Conservation (phyloP, 2,797 vertebrate genomes). For the Pantherophis alleghaniensis region DNA sequence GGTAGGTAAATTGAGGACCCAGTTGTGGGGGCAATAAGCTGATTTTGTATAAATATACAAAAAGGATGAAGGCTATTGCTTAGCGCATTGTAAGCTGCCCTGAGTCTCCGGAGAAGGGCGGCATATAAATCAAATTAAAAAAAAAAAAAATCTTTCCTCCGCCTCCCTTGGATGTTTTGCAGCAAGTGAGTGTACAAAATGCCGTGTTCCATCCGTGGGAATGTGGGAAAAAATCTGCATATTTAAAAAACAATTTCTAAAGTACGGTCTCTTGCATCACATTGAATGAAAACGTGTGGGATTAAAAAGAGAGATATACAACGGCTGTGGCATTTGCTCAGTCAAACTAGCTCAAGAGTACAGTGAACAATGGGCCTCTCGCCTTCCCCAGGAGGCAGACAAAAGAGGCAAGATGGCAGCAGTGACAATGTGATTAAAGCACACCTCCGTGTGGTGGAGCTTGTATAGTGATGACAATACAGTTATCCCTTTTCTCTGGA, state of each 20-base stretch:
- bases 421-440: background rate
- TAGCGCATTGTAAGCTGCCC: too few relatives aligned
- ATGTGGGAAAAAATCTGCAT: background rate
- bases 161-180: background rate
- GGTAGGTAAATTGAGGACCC: too few relatives aligned
- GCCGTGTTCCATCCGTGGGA: background rate
- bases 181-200: background rate
- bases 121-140: too few relatives aligned
- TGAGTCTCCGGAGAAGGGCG: too few relatives aligned
- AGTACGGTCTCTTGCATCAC: background rate
- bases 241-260: background rate
- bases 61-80: too few relatives aligned
- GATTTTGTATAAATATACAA: too few relatives aligned
- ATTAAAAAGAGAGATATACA: background rate
- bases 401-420: background rate
- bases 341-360: background rate
- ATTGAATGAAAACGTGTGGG: background rate
- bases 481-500: background rate
- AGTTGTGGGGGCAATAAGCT: too few relatives aligned
- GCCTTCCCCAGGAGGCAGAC: background rate
- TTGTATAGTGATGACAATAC: background rate
- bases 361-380: background rate
- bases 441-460: background rate
- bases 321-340: background rate
- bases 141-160: background rate